Conservation (phyloP, 2,113 vertebrate species). For the Sceloporus tristichus region DNA sequence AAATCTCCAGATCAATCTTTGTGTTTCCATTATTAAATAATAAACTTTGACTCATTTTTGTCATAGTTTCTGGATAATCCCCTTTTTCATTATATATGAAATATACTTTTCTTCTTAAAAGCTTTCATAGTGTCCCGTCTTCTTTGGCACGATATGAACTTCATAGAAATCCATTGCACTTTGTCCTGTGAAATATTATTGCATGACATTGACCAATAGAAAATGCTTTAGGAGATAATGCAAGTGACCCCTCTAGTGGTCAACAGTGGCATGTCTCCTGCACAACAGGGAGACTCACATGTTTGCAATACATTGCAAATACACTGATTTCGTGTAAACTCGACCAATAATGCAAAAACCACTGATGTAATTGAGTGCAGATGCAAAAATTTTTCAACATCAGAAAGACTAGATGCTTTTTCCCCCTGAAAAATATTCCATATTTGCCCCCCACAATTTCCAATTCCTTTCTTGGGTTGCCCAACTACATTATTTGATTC, state of each 20-base stretch:
- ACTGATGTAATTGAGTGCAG: not conserved
- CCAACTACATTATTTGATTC: too few relatives aligned
- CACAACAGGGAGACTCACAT: not conserved
- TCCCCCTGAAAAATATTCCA: too few relatives aligned
- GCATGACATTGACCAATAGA: not conserved
- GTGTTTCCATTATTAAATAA: not conserved
- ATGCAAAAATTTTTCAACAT: not conserved
- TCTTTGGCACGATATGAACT: not conserved
- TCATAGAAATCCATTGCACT: fast-evolving
- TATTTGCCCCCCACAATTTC: too few relatives aligned
- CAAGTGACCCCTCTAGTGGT: not conserved
- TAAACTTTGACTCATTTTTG: not conserved
- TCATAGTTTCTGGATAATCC: not conserved
- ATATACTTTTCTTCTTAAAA: not conserved
- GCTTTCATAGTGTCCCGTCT: not conserved
- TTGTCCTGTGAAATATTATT: not conserved
- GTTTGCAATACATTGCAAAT: not conserved
- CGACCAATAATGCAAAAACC: not conserved
- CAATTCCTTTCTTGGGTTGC: too few relatives aligned
- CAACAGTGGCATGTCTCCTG: not conserved
- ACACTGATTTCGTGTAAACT: not conserved
- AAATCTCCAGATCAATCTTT: not conserved
- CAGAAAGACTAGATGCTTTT: not conserved
- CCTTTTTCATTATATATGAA: not conserved
- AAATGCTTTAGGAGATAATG: not conserved